phyloP scores from a whole-genome alignment of 2,888 invertebrate species.

The Rhodophaea formosa region DNA sequence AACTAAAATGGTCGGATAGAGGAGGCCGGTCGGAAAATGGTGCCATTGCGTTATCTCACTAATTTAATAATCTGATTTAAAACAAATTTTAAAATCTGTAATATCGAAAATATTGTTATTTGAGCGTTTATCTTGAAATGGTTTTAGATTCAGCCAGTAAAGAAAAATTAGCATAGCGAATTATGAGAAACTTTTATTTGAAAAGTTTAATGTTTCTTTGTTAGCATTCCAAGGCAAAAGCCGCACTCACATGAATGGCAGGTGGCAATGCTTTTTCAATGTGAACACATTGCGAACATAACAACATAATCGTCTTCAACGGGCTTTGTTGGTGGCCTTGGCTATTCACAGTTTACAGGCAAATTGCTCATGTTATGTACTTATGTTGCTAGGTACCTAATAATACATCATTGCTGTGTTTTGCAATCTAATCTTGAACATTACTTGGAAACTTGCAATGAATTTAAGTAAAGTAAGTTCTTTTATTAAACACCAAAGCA shows the following conservation, averaged over 20 bases:
- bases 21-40: too few species aligned
- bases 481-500: too few species aligned
- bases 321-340: constrained; percentile 2
- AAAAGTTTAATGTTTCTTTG: background rate
- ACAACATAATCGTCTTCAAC: constrained; percentile 11
- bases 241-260: background rate
- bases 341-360: background rate
- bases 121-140: too few species aligned
- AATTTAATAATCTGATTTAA: too few species aligned
- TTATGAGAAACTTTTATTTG: background rate
- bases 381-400: background rate
- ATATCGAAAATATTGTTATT: too few species aligned
- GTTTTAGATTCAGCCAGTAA: too few species aligned
- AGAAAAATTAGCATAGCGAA: too few species aligned
- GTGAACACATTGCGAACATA: constrained; percentile 6
- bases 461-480: background rate
- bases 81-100: too few species aligned
- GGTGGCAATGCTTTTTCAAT: constrained; percentile 5
- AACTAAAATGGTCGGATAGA: too few species aligned
- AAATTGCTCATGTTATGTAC: constrained; percentile 4
- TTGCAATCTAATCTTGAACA: background rate
- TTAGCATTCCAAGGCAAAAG: background rate
- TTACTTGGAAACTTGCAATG: background rate
- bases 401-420: background rate
- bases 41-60: too few species aligned